Percentiles rank a stretch among this genome's conserved stretches.
These are phyloP conservation scores for Rafetus swinhoei DNA, from an alignment of 2,113 vertebrate species.

Conservation along the genomic window DNA sequence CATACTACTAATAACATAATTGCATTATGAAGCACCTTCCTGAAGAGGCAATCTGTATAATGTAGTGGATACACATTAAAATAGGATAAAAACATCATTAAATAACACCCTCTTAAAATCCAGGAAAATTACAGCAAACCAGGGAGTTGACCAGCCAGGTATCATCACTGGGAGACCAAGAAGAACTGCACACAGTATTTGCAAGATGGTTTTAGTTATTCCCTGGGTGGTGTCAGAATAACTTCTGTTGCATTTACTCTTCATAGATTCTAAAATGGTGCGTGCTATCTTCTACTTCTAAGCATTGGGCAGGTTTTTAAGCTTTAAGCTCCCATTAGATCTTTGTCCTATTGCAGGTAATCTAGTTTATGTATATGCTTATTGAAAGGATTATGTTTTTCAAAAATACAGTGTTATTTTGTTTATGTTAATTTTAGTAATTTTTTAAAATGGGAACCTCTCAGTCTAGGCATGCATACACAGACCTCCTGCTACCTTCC, in stretches of 20 bases:
- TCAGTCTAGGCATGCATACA: too few relatives aligned
- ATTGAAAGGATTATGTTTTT: too few relatives aligned
- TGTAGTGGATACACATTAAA: not conserved
- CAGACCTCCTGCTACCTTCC: too few relatives aligned
- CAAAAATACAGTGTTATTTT: too few relatives aligned
- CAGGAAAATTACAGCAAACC: not conserved
- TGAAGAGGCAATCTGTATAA: not conserved
- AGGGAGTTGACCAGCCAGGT: not conserved
- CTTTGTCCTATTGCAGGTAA: not conserved
- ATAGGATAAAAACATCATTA: not conserved
- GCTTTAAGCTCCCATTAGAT: not conserved
- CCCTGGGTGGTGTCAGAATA: not conserved
- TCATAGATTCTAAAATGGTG: not conserved
- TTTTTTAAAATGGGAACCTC: too few relatives aligned
- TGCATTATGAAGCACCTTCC: conserved; percentile 6
- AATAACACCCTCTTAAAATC: conserved; percentile 4
- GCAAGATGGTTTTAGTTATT: not conserved
- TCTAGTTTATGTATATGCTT: not conserved
- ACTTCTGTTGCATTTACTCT: not conserved
- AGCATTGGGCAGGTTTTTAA: not conserved
- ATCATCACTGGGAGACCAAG: not conserved
- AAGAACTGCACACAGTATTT: not conserved
- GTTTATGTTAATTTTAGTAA: too few relatives aligned
- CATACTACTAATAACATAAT: conserved; percentile 16
- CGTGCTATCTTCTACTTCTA: not conserved